Conservation (phyloP, 53 echinoderm and acorn worm species). For the Luidia sarsii region DNA sequence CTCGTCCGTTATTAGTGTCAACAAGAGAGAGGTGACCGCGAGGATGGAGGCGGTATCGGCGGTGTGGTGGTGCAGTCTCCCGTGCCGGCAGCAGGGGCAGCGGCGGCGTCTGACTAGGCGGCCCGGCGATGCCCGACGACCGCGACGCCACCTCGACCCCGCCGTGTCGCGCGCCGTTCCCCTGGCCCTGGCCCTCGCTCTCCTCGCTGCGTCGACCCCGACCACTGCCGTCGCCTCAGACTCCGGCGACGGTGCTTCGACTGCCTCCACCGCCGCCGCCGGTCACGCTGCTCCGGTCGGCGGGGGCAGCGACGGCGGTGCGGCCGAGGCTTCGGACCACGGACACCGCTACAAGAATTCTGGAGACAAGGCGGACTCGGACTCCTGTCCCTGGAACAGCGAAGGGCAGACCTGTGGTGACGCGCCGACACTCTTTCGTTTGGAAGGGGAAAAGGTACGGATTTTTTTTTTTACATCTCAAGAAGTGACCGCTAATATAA, state of each 20-base stretch:
- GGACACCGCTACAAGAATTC: background rate
- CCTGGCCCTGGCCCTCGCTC: background rate
- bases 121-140: background rate
- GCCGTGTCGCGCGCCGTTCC: background rate
- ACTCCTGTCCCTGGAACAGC: background rate
- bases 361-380: background rate
- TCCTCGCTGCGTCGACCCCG: background rate
- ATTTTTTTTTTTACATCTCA: too few relatives aligned
- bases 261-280: too few relatives aligned
- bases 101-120: background rate
- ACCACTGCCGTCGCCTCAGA: background rate
- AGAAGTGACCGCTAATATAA: too few relatives aligned
- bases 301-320: background rate
- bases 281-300: background rate
- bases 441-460: slow-evolving; percentile 56
- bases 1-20: too few relatives aligned
- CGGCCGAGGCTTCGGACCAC: background rate
- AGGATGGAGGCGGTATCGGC: too few relatives aligned
- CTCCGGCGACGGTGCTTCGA: too few relatives aligned
- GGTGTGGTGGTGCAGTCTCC: too few relatives aligned
- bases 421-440: slow-evolving; percentile 9
- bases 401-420: background rate
- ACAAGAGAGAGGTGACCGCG: too few relatives aligned
- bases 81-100: too few relatives aligned
- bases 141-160: too few relatives aligned